Conservation (phyloP, 2,888 invertebrate species). For the Luffia ferchaultella region DNA sequence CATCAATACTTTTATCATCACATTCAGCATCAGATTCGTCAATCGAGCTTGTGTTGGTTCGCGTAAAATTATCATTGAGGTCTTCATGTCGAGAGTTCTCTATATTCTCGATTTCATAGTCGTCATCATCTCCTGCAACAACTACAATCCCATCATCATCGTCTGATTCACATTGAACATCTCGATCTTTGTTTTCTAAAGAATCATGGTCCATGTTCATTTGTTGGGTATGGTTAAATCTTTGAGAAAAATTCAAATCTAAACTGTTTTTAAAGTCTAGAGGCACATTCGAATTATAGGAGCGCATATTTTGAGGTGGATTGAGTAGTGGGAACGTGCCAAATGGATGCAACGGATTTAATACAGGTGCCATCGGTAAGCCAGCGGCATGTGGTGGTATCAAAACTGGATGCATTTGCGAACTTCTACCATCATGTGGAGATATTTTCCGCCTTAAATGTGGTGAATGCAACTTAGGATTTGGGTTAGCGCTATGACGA, state of each 20-base stretch:
- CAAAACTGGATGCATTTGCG: slow-evolving; percentile 84
- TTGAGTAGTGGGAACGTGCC: slow-evolving; percentile 81
- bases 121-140: slow-evolving; percentile 81
- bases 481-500: slow-evolving; percentile 97
- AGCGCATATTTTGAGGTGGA: slow-evolving; percentile 71
- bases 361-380: slow-evolving; percentile 69
- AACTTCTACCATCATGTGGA: slow-evolving; percentile 90
- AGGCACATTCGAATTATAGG: slow-evolving; percentile 53
- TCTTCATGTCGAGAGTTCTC: slow-evolving; percentile 35
- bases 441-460: slow-evolving; percentile 93
- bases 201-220: slow-evolving; percentile 39
- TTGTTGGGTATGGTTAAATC: slow-evolving; percentile 39
- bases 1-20: slow-evolving; percentile 50
- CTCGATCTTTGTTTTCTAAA: slow-evolving; percentile 58
- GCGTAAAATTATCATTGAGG: slow-evolving; percentile 34
- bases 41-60: slow-evolving; percentile 37
- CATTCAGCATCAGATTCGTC: slow-evolving; percentile 53
- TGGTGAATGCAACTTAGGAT: slow-evolving; percentile 97
- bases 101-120: slow-evolving; percentile 68
- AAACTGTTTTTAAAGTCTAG: slow-evolving; percentile 59
- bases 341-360: slow-evolving; percentile 78
- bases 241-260: slow-evolving; percentile 39
- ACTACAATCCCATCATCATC: slow-evolving; percentile 82
- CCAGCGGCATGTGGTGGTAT: slow-evolving; percentile 76
- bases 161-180: slow-evolving; percentile 72